Evolutionary conservation across 2,113 vertebrate genomes (phyloP).

Genomic region (Hylia prasina): DNA sequence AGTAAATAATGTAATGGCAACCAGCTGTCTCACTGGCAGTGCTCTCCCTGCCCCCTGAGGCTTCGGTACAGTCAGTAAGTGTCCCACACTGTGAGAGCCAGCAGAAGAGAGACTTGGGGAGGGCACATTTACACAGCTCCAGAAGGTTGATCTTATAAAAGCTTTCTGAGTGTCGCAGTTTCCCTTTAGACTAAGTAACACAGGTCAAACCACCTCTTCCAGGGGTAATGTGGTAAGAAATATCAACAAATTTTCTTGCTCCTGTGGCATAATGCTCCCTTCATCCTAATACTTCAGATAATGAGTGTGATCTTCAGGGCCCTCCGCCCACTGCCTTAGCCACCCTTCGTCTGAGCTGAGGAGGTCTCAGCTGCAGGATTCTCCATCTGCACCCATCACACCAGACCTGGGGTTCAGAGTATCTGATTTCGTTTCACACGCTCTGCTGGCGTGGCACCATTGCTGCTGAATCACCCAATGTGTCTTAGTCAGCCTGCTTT

Average conservation of each 20-base stretch:
- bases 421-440: neutral
- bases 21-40: slow-evolving; percentile 17
- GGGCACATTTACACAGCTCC: neutral
- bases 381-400: neutral
- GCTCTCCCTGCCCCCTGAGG: slow-evolving; percentile 16
- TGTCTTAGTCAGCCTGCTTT: slow-evolving; percentile 44
- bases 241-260: neutral
- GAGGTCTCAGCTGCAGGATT: neutral
- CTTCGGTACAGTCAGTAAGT: neutral
- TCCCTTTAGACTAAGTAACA: neutral
- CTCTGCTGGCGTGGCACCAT: neutral
- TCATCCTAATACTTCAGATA: neutral
- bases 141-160: neutral
- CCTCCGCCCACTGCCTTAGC: neutral
- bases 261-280: neutral
- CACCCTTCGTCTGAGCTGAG: neutral
- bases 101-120: neutral
- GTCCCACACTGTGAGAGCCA: neutral
- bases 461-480: neutral
- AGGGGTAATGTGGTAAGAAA: neutral
- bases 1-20: slow-evolving; percentile 55
- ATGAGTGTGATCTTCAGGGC: neutral
- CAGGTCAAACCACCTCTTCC: rapidly evolving
- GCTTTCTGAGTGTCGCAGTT: rapidly evolving
- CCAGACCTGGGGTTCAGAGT: neutral